Percentiles rank a stretch among this genome's conserved stretches.
Conservation (phyloP, 2,888 invertebrate species). For the Cerastoderma edule region DNA sequence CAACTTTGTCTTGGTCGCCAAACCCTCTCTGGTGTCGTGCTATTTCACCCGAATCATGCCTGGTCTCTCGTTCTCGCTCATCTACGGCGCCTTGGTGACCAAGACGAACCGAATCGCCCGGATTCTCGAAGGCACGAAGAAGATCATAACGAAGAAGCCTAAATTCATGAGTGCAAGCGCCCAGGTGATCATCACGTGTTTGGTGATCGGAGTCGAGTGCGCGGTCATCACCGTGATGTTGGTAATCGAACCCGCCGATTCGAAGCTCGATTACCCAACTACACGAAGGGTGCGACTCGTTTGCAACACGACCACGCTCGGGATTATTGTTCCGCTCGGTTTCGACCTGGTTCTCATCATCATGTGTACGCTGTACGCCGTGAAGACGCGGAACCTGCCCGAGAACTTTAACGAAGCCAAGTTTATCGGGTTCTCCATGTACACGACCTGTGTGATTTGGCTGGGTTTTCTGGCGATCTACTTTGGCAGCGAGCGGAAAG, state of each 20-base stretch:
- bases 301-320: slow-evolving; percentile 87
- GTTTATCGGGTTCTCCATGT: slow-evolving; percentile 97
- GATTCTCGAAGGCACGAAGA: slow-evolving; percentile 98
- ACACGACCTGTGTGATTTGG: slow-evolving; percentile 98
- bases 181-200: slow-evolving; percentile 90
- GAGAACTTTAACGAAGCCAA: slow-evolving; percentile 95
- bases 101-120: slow-evolving; percentile 98
- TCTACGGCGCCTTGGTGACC: slow-evolving; percentile 97
- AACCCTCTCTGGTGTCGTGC: slow-evolving; percentile 91
- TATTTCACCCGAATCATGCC: slow-evolving; percentile 95
- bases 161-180: slow-evolving; percentile 89
- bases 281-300: slow-evolving; percentile 86
- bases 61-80: slow-evolving; percentile 97
- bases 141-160: slow-evolving; percentile 94
- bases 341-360: slow-evolving; percentile 90
- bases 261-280: slow-evolving; percentile 83
- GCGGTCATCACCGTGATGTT: slow-evolving; percentile 87
- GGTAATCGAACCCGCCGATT: slow-evolving; percentile 87
- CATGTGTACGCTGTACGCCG: slow-evolving; percentile 96
- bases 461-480: slow-evolving; percentile 98
- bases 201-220: slow-evolving; percentile 94
- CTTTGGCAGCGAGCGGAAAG: slow-evolving; percentile 91
- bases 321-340: slow-evolving; percentile 91
- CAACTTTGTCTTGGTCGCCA: slow-evolving; percentile 94
- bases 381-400: slow-evolving; percentile 92